phyloP scores from a whole-genome alignment of 2,797 vertebrate species.

The Xenentodon cancila region DNA sequence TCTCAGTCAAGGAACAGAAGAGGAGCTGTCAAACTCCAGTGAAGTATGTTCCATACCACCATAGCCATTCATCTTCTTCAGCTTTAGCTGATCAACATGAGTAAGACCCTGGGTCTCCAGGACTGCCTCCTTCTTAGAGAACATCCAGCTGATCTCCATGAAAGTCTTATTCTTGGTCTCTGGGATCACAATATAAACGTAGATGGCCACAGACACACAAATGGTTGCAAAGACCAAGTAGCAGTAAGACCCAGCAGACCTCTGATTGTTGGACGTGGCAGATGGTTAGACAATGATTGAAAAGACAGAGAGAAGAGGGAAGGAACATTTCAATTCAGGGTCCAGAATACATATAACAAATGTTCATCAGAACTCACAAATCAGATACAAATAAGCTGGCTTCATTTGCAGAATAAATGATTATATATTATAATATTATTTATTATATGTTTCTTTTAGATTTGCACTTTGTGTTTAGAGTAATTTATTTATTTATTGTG shows the following conservation, averaged over 20 bases:
- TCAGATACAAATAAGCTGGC: no score
- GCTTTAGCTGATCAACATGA: constrained; percentile 78
- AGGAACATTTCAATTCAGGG: no score
- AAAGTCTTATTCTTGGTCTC: constrained; percentile 95
- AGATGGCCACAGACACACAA: constrained; percentile 85
- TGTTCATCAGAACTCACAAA: no score
- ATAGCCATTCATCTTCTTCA: constrained; percentile 85
- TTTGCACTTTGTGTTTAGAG: no score
- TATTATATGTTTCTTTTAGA: no score
- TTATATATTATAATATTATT: no score
- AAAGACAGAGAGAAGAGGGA: not conserved
- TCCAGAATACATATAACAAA: no score
- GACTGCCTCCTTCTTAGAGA: constrained; percentile 72
- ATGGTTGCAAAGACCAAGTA: constrained; percentile 89
- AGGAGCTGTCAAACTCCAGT: constrained; percentile 82
- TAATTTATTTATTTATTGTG: no score
- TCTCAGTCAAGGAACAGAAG: constrained; percentile 64
- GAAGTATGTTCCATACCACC: constrained; percentile 84
- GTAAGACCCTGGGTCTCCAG: constrained; percentile 72
- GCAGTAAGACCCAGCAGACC: constrained; percentile 87
- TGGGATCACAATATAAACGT: constrained; percentile 85
- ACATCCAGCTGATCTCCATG: constrained; percentile 90
- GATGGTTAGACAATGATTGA: not conserved
- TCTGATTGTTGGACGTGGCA: constrained; percentile 69
- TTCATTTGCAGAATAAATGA: no score